Percentiles rank a stretch among this genome's conserved stretches.
phyloP scores from a whole-genome alignment of 2,113 vertebrate species.

The Chinchilla lanigera region DNA sequence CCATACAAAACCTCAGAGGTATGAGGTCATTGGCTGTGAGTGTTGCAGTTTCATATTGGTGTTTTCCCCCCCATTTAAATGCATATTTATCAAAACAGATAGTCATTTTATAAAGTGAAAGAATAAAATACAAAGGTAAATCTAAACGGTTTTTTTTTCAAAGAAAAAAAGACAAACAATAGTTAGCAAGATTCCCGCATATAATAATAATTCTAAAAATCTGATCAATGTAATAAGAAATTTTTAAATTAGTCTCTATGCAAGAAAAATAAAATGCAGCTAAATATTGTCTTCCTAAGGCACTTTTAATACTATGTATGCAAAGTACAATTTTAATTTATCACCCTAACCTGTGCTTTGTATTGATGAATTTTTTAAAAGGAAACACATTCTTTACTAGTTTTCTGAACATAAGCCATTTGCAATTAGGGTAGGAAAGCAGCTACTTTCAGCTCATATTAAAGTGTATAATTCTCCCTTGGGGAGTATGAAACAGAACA shows the following conservation, averaged over 20 bases:
- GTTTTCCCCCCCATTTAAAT: neutral
- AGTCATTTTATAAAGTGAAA: neutral
- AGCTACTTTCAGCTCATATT: conserved; percentile 48
- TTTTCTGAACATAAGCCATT: conserved; percentile 62
- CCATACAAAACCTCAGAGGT: neutral
- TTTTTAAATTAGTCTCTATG: neutral
- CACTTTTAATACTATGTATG: neutral
- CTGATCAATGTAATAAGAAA: neutral
- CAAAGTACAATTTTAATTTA: conserved; percentile 63
- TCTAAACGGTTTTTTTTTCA: neutral
- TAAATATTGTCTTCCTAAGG: conserved; percentile 13
- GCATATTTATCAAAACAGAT: neutral
- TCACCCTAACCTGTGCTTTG: conserved; percentile 9
- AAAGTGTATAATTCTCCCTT: conserved; percentile 62
- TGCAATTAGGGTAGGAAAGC: conserved; percentile 17
- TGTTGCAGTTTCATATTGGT: neutral
- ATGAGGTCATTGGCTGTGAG: neutral
- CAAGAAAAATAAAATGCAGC: conserved; percentile 50
- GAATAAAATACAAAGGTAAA: neutral
- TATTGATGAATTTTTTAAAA: conserved; percentile 39
- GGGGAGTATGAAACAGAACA: conserved; percentile 44
- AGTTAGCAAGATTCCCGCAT: neutral
- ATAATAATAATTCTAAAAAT: neutral
- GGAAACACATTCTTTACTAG: conserved; percentile 62
- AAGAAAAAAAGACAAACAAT: neutral